Evolutionary conservation across 2,888 invertebrate genomes (phyloP).

Genomic region (Amphipyra tragopoginis): DNA sequence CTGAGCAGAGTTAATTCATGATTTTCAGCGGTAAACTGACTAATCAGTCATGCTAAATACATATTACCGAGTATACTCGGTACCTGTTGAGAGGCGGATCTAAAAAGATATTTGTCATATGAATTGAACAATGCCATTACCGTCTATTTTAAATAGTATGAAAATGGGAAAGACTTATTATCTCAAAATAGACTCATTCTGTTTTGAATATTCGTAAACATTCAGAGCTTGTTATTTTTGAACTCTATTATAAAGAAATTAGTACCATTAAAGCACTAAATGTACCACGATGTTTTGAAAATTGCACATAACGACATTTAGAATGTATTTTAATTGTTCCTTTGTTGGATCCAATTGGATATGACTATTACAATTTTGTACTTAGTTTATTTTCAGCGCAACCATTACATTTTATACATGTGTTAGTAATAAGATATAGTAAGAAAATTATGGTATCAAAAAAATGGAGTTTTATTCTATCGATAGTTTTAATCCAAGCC

Average conservation of each 20-base stretch:
- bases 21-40: too few species aligned
- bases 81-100: too few species aligned
- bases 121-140: too few species aligned
- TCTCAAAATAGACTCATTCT: too few species aligned
- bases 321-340: constrained; percentile 41
- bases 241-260: constrained; percentile 41
- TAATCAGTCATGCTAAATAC: too few species aligned
- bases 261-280: constrained; percentile 6
- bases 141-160: too few species aligned
- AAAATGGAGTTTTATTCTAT: constrained; percentile 20
- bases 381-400: neutral
- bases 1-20: too few species aligned
- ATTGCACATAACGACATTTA: constrained; percentile 38
- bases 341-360: constrained; percentile 5
- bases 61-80: too few species aligned
- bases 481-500: constrained; percentile 12
- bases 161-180: too few species aligned
- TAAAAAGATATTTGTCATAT: too few species aligned
- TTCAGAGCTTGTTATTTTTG: constrained; percentile 8
- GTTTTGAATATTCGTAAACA: constrained; percentile 3
- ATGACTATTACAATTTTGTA: constrained; percentile 11
- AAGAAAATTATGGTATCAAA: constrained; percentile 22
- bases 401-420: constrained; percentile 14
- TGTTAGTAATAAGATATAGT: constrained; percentile 6
- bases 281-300: constrained; percentile 8